Conservation (phyloP, 1,140 invertebrate species). For the Tetraneura akinire region DNA sequence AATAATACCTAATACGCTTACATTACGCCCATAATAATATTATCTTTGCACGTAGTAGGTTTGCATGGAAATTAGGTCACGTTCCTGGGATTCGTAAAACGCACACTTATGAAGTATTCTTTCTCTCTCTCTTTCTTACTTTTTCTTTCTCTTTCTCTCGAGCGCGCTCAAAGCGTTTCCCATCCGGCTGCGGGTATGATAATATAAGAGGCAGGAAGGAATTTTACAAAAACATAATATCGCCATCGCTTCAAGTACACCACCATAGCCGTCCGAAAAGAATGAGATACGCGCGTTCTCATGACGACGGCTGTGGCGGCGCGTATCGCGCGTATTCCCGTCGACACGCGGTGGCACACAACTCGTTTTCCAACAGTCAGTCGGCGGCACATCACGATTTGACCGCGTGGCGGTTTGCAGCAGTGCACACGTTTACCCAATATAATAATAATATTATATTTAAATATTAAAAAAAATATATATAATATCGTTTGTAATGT, state of each 20-base stretch:
- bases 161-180: background rate
- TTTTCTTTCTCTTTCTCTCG: too few species aligned
- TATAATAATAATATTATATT: too few species aligned
- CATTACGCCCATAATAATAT: background rate
- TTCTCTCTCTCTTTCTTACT: too few species aligned
- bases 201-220: background rate
- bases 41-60: background rate
- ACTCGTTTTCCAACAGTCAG: background rate
- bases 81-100: background rate
- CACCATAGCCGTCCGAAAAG: background rate
- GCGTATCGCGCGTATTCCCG: background rate
- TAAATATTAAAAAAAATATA: too few species aligned
- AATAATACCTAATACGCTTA: too few species aligned
- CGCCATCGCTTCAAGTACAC: background rate
- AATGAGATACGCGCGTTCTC: background rate
- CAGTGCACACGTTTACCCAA: background rate
- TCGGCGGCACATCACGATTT: background rate
- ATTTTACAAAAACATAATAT: constrained; percentile 1
- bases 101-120: background rate
- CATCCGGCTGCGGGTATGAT: background rate
- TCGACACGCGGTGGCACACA: background rate
- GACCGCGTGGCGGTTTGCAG: background rate
- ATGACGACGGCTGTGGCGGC: background rate
- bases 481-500: too few species aligned
- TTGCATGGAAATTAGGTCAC: background rate